Base-by-base conservation (phyloP, 2,888 invertebrate species). In the Sceliomorpha sp. region DNA sequence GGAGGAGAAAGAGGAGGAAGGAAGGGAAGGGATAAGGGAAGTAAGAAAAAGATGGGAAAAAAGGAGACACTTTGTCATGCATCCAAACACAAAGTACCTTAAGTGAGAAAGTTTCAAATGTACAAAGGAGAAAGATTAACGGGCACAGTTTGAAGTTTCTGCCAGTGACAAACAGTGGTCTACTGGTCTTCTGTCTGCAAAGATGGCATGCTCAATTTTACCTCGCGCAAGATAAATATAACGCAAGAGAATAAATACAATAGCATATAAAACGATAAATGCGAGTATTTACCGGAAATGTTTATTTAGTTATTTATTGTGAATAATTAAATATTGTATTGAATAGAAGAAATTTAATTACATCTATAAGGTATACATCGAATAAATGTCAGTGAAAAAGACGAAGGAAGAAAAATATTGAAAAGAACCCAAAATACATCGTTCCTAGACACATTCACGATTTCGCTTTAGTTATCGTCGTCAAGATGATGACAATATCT, bases 81-180 rank as follows among this genome's bases (percentile, higher is more conserved):
- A 48, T 63, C 60, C 64, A 62, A 72, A 72, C 60, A 62, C 64
- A 69, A 66, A 72, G 64, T 72, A 64, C 60, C 66, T 72, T 66
- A 59, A 70, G 71, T 70, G 74, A 70, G 63, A 74, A 76, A 73
- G 67, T 73, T 74, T 73, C 64, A 64, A 66, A 68, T 64, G 74
- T 73, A 74, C 71, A 71, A 68, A 72, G 62, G 73, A 60, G 72
- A 72, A 77, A 75, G 76, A 78, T 78, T 78, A 76, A 76, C 76
- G 73, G 76, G 70, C 69, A 70, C 71, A 72, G 74, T 74, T 77
- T 74, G 73, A 76, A 72, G 74, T 78, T 72, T 70, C 60, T 63
- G 70, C 60, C 70, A 64, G 68, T 73, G 69, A 73, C 73, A 70
- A 74, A 74, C 75, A 72, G 69, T 67, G 45, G 60, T 63, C 67